Evolutionary conservation across 2,113 vertebrate genomes (phyloP).

Genomic region (Piliocolobus tephrosceles): DNA sequence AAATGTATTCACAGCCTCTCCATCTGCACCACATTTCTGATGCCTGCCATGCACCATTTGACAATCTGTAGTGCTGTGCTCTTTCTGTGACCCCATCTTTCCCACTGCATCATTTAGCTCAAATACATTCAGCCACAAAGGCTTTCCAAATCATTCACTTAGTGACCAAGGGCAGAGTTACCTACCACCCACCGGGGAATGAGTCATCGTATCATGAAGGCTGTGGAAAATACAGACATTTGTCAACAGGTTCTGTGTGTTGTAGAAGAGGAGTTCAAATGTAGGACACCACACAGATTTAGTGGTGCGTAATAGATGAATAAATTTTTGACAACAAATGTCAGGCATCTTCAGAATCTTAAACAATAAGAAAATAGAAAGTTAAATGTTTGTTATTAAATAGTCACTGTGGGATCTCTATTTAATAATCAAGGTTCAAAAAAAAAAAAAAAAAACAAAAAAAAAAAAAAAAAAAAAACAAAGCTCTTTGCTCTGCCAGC

Average conservation of each 20-base stretch:
- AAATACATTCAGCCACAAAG: conserved; percentile 46
- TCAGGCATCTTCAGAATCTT: conserved; percentile 43
- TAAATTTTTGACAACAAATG: conserved; percentile 55
- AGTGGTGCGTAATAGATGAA: conserved; percentile 38
- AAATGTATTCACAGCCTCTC: conserved; percentile 39
- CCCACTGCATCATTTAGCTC: conserved; percentile 62
- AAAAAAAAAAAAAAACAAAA: not conserved
- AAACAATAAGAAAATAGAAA: conserved; percentile 53
- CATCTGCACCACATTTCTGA: conserved; percentile 38
- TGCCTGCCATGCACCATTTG: not conserved
- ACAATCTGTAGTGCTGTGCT: conserved; percentile 2
- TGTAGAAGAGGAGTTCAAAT: conserved; percentile 66
- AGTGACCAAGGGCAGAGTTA: conserved; percentile 66
- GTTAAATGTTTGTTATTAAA: conserved; percentile 52
- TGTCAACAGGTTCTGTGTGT: conserved; percentile 64
- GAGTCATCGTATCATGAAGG: conserved; percentile 62
- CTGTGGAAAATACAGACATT: conserved; percentile 28
- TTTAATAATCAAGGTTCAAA: not conserved
- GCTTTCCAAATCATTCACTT: conserved; percentile 62
- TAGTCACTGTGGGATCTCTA: not conserved
- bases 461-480: not conserved
- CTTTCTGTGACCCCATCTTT: conserved; percentile 61
- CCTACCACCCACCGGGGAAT: conserved; percentile 63
- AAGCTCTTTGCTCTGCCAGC: not conserved
- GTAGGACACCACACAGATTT: conserved; percentile 44